Base-by-base conservation (phyloP, 2,113 vertebrate genomes). In the Chaetorhynchus papuensis region DNA sequence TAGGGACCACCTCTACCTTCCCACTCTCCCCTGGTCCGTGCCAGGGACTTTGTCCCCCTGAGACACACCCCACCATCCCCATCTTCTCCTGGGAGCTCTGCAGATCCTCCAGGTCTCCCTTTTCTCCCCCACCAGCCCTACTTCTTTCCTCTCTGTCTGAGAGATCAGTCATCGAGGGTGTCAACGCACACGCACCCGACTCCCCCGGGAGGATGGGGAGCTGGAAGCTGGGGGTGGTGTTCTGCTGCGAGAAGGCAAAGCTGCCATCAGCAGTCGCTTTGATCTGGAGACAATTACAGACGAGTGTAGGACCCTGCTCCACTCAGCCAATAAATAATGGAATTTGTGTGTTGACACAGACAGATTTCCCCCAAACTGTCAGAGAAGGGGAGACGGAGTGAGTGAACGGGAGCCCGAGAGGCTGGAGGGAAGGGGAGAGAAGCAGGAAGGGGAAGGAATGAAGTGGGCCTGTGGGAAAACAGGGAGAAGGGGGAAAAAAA, bases 341-440 rank as follows among this genome's bases (percentile, higher is more conserved):
- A 96, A 92, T 92, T 54, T 57, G 76, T 56, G 68, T 56, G 76
- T 90, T 96, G 94, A 95, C 94, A 95, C 91, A 96, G 94, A 97
- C 95, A 96, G 95, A 96, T 96, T 96, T 85, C 53, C 96, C 96
- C 96, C 94, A 97, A 97, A 97, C 92, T 97, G 91, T 96, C 97
- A 95, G 92, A 70, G 94, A 92, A 96, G 24, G 65, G 92, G 89
- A 92, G 83, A 95, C 5, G 1, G 59, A 74, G 72, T 39, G 92
- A 90, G 83, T 9, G 78, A 93, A 92, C 20, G 18, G 84, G 94
- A 89, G 96, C 57, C 87, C 0, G 6, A 81, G 82, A 19, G 31
- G 81, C 79, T 90, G 69, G 77, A 94, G 85, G 80, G 68, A 86
- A 87, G 64, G 59, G 28, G 66, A 92, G 87, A 87, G 71, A 76